These are phyloP conservation scores for Pogonus chalceus DNA, from an alignment of 1,140 invertebrate species.

Conservation along the genomic window DNA sequence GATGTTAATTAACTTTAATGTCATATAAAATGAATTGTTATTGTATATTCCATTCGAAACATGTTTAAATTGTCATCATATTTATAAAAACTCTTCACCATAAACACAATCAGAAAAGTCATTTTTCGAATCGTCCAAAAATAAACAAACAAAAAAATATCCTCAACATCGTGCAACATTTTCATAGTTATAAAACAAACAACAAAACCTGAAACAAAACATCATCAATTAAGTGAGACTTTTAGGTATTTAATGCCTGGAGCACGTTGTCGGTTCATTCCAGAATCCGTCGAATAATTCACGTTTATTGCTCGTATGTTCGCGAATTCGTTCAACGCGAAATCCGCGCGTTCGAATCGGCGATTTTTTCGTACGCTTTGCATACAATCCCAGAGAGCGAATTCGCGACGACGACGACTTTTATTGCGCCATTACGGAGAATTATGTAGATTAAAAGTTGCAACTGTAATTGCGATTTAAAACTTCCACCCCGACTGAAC, in stretches of 20 bases:
- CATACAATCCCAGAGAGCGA: conserved; percentile 4
- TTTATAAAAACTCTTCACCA: too few species aligned
- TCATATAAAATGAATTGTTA: too few species aligned
- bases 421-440: conserved; percentile 33
- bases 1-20: too few species aligned
- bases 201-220: background rate
- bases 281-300: background rate
- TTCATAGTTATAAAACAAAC: background rate
- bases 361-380: conserved; percentile 13
- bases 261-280: background rate
- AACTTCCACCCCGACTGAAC: too few species aligned
- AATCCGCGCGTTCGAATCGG: background rate
- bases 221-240: background rate
- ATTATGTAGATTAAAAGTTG: conserved; percentile 40
- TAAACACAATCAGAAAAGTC: background rate
- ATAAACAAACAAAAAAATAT: too few species aligned
- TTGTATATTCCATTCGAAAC: too few species aligned
- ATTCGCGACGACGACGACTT: conserved; percentile 30
- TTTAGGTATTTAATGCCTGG: background rate
- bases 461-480: conserved; percentile 39
- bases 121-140: too few species aligned
- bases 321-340: background rate
- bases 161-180: too few species aligned
- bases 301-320: conserved; percentile 1
- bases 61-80: too few species aligned